Evolutionary conservation across 2,797 vertebrate genomes (phyloP), one percentile per base, ranked within the genome.

Genomic region (Gobionotothen gibberifrons): DNA sequence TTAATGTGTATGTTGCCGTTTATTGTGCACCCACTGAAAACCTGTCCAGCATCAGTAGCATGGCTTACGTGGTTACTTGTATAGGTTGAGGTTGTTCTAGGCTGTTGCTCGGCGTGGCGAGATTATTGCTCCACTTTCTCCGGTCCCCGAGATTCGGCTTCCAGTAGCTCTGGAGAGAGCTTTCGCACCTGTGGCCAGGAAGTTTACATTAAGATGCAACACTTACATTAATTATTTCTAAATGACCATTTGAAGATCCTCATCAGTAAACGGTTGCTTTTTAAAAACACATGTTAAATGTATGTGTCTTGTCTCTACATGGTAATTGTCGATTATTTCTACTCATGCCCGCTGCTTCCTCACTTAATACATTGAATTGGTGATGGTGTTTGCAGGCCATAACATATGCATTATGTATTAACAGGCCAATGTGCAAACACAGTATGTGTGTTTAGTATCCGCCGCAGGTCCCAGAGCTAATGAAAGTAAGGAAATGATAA

Each of bases 401-500:
- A 56, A 69, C 29, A 15, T 39, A 72, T 68, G 12, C 79, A 71
- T 77, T 69, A 81, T 58, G 21, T 40, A 58, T 60, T 63, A 81
- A 84, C 47, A 63, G 70, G 53, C n/a, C 49, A 48, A 1, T 21
- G 56, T 1, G 3, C 51, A 60, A 49, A n/a, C 40, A n/a, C 9
- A 36, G 13, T 57, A 22, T 52, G 68, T 49, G 58, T 62, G 70
- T 76, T 78, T 22, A 67, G 68, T 48, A 69, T 54, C 43, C 42
- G 62, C 83, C 55, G 29, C 64, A 74, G 78, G 88, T 87, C 84
- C 77, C 29, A 48, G 36, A 87, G 84, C 79, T 90, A 89, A 89
- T 79, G 85, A 82, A 85, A 74, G 79, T 59, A 78, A 90, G 79
- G 58, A 88, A 87, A 88, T 87, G 80, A 89, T 90, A 90, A 92